A percentile compares a stretch with the other conserved stretches of the same genome.
Conservation (phyloP, 2,888 invertebrate species). For the Hemaris fuciformis region DNA sequence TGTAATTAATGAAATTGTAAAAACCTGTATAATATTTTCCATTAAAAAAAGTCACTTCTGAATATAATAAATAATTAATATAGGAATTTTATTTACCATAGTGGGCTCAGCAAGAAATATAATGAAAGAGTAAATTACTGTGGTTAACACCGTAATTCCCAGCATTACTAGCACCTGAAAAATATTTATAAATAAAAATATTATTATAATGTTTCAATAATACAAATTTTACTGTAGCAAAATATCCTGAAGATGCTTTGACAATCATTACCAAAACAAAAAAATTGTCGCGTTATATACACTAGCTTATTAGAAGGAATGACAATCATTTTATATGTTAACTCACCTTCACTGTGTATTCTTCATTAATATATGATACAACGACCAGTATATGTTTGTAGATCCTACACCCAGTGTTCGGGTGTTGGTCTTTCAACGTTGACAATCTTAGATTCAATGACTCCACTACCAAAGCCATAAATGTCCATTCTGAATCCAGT, state of each 20-base stretch:
- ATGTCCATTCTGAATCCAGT: conserved; percentile 54
- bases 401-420: conserved; percentile 40
- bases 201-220: too few species aligned
- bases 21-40: too few species aligned
- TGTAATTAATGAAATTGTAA: too few species aligned
- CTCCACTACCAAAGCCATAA: conserved; percentile 47
- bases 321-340: neutral
- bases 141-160: conserved; percentile 38
- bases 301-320: too few species aligned
- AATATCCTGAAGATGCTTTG: too few species aligned
- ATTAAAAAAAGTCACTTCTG: too few species aligned
- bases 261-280: too few species aligned
- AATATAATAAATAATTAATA: too few species aligned
- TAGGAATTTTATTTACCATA: conserved; percentile 31
- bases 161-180: conserved; percentile 49
- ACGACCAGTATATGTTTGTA: conserved; percentile 54
- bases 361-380: conserved; percentile 49
- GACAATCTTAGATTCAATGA: conserved; percentile 49
- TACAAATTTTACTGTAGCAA: too few species aligned
- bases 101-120: conserved; percentile 33
- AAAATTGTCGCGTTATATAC: too few species aligned
- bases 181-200: neutral
- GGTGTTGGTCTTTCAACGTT: conserved; percentile 31
- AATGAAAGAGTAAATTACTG: conserved; percentile 41
- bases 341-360: conserved; percentile 49